Percentiles rank a stretch among this genome's conserved stretches.
Conservation (phyloP, 1,140 invertebrate genomes). For the Drosophila tropicalis region DNA sequence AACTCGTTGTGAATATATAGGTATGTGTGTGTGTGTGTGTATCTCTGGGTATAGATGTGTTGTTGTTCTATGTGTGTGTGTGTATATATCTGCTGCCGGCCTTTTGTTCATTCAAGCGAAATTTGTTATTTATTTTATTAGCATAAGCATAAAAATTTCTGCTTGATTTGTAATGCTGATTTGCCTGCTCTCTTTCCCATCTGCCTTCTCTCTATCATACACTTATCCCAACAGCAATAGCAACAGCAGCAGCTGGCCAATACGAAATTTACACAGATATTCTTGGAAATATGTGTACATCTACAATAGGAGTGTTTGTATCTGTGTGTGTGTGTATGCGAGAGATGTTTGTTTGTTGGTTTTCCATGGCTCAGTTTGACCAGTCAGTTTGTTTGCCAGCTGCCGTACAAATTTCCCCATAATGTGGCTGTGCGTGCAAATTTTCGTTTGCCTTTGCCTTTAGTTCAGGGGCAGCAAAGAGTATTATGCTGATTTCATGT, state of each 20-base stretch:
- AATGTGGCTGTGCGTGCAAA: constrained; percentile 30
- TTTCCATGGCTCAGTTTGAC: constrained; percentile 23
- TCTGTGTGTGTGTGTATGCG: constrained; percentile 13
- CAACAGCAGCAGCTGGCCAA: constrained; percentile 57
- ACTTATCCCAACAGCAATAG: too few species aligned
- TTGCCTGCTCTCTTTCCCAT: constrained; percentile 51
- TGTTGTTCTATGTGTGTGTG: constrained; percentile 4
- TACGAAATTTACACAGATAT: constrained; percentile 29
- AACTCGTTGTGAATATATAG: constrained; percentile 23
- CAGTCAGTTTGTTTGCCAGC: constrained; percentile 48
- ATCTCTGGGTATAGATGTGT: constrained; percentile 6
- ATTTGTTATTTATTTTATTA: constrained; percentile 82
- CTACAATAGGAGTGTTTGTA: constrained; percentile 20
- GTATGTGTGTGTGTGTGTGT: constrained; percentile 22
- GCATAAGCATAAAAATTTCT: constrained; percentile 76
- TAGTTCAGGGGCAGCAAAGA: constrained; percentile 28
- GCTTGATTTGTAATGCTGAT: constrained; percentile 80
- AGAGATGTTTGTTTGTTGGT: constrained; percentile 14
- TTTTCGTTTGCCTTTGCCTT: constrained; percentile 54
- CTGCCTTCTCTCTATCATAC: constrained; percentile 36
- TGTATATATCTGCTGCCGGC: constrained; percentile 29
- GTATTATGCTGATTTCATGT: constrained; percentile 73
- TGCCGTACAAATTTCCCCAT: constrained; percentile 53
- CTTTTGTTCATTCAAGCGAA: constrained; percentile 62
- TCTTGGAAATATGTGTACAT: constrained; percentile 23